A percentile compares a stretch with the other conserved stretches of the same genome.
Evolutionary conservation across 1,140 invertebrate species (phyloP).

Genomic region (Tetranychus urticae): DNA sequence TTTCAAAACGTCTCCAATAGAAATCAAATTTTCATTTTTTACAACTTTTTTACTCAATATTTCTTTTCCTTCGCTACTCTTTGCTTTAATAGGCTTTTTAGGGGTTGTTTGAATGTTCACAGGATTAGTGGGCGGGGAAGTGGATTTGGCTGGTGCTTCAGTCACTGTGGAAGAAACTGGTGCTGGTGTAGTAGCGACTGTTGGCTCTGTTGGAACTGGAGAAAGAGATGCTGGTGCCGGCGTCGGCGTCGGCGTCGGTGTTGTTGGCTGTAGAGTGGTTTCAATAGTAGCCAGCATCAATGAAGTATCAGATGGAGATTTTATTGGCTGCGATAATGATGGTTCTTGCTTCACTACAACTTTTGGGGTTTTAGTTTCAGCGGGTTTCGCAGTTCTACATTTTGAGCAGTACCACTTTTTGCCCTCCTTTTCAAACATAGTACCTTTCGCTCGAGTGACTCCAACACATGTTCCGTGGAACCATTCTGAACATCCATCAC

Average conservation of each 20-base stretch:
- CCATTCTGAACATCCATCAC: conserved; percentile 87
- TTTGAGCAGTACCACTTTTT: conserved; percentile 74
- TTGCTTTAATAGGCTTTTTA: not conserved
- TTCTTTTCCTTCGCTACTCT: not conserved
- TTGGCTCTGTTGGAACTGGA: not conserved
- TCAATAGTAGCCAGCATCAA: not conserved
- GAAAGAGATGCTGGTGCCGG: not conserved
- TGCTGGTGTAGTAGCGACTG: not conserved
- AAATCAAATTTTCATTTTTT: not conserved
- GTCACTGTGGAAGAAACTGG: not conserved
- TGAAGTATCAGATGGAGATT: not conserved
- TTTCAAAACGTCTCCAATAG: not conserved
- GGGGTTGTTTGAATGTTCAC: not conserved
- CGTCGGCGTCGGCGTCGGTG: too few species aligned
- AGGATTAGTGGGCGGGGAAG: not conserved
- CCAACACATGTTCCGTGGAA: conserved; percentile 89
- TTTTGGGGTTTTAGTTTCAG: not conserved
- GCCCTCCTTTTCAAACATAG: conserved; percentile 66
- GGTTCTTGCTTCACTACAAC: not conserved
- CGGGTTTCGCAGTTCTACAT: conserved; percentile 23
- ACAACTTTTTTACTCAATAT: not conserved
- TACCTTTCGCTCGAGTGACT: conserved; percentile 50
- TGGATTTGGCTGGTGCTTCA: too few species aligned
- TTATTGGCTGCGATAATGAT: not conserved
- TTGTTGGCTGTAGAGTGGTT: too few species aligned